These are phyloP conservation scores for Apeltes quadracus DNA, from an alignment of 2,113 vertebrate species.

Conservation along the genomic window DNA sequence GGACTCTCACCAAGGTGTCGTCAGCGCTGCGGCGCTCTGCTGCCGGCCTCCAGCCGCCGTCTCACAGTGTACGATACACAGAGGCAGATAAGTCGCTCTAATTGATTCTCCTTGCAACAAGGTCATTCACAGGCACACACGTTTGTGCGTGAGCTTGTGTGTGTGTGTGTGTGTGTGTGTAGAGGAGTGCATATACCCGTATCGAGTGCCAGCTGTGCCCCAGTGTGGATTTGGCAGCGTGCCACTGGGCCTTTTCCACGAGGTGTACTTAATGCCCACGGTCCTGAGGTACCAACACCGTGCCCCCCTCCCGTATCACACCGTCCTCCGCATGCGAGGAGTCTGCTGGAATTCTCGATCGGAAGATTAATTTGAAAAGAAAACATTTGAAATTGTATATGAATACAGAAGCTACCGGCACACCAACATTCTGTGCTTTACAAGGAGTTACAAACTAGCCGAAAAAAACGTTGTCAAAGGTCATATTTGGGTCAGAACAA, in stretches of 20 bases:
- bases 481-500: background rate
- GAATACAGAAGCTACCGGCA: too few species aligned
- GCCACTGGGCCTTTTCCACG: constrained; percentile 74
- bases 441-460: too few species aligned
- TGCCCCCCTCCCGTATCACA: constrained; percentile 40
- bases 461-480: too few species aligned
- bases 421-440: too few species aligned
- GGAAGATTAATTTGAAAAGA: background rate
- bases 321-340: constrained; percentile 17
- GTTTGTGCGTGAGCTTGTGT: constrained; percentile 41
- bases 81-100: constrained; percentile 72
- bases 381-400: too few species aligned
- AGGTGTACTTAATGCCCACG: constrained; percentile 76
- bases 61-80: constrained; percentile 59
- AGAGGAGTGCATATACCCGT: constrained; percentile 78
- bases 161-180: constrained; percentile 63
- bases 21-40: background rate
- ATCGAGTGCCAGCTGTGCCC: constrained; percentile 81
- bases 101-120: constrained; percentile 80
- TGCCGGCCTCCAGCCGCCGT: constrained; percentile 56
- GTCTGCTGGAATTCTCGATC: constrained; percentile 48
- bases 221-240: constrained; percentile 72
- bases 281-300: constrained; percentile 60
- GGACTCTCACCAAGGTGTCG: constrained; percentile 19
- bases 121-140: constrained; percentile 70